Evolutionary conservation across 2,797 vertebrate species (phyloP).

Genomic region (Cetoscarus ocellatus): DNA sequence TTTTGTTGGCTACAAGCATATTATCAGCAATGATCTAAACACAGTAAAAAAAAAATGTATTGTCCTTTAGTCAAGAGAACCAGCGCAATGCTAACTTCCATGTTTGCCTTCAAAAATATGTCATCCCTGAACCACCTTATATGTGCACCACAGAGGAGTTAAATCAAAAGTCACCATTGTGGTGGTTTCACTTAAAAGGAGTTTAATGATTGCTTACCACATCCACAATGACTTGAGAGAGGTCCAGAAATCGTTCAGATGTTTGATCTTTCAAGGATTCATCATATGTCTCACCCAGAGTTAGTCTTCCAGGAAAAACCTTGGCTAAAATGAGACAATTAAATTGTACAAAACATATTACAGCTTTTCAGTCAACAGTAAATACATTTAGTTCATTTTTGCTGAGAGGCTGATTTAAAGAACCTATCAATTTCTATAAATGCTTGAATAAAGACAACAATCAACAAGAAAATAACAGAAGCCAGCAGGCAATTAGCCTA

Average conservation of each 20-base stretch:
- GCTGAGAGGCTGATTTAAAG: background rate
- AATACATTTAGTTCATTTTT: background rate
- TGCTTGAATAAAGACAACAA: no score
- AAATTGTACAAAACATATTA: no score
- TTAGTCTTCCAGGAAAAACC: conserved; percentile 59
- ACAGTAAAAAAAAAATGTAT: no score
- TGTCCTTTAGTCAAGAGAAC: no score
- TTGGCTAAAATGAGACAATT: conserved; percentile 60
- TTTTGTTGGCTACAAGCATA: no score
- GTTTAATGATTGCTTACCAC: conserved; percentile 40
- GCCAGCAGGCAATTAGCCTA: background rate
- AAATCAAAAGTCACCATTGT: background rate
- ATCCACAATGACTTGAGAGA: fast-evolving
- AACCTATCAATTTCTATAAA: background rate
- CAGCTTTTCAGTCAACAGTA: no score
- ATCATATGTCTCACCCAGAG: fast-evolving
- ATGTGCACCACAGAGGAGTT: background rate
- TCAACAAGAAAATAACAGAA: background rate
- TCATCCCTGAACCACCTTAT: no score
- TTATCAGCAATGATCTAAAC: no score
- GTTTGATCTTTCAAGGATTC: fast-evolving
- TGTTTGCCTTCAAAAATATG: no score
- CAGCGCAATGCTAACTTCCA: no score
- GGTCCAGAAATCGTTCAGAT: fast-evolving
- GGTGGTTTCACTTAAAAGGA: background rate